A percentile compares a stretch with the other conserved stretches of the same genome.
Conservation (phyloP, 2,797 vertebrate species). For the Crax fasciolata region DNA sequence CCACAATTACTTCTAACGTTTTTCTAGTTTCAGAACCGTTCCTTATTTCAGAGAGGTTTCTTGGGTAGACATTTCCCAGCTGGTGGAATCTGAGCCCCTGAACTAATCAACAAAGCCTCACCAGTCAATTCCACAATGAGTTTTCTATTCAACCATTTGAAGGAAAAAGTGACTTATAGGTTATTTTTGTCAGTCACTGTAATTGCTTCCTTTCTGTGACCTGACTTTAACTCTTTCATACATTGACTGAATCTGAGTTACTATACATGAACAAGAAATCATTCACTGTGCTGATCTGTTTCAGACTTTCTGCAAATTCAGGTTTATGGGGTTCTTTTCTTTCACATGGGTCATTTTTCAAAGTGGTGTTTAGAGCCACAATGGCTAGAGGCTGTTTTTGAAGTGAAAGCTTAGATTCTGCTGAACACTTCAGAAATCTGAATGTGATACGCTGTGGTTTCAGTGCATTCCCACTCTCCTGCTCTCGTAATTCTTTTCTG, state of each 20-base stretch:
- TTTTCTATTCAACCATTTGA: slow-evolving; percentile 7
- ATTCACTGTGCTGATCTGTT: background rate
- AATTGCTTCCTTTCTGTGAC: slow-evolving; percentile 18
- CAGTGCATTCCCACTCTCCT: background rate
- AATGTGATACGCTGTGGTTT: background rate
- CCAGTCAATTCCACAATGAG: background rate
- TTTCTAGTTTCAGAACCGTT: background rate
- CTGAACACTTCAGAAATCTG: background rate
- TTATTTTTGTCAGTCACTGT: slow-evolving; percentile 25
- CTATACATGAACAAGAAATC: background rate
- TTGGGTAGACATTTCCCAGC: slow-evolving; percentile 2
- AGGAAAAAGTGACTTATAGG: background rate
- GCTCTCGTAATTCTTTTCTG: fast-evolving
- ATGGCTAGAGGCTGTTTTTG: background rate
- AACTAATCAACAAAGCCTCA: slow-evolving; percentile 20
- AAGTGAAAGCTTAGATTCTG: background rate
- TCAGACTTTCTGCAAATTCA: background rate
- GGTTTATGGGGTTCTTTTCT: background rate
- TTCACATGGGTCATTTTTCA: background rate
- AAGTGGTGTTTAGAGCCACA: background rate
- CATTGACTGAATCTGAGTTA: background rate
- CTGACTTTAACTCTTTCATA: slow-evolving; percentile 26
- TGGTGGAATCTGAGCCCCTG: background rate
- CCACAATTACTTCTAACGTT: background rate
- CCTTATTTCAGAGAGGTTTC: background rate